phyloP scores from a whole-genome alignment of 1,140 invertebrate species.

The Penaeus japonicus region DNA sequence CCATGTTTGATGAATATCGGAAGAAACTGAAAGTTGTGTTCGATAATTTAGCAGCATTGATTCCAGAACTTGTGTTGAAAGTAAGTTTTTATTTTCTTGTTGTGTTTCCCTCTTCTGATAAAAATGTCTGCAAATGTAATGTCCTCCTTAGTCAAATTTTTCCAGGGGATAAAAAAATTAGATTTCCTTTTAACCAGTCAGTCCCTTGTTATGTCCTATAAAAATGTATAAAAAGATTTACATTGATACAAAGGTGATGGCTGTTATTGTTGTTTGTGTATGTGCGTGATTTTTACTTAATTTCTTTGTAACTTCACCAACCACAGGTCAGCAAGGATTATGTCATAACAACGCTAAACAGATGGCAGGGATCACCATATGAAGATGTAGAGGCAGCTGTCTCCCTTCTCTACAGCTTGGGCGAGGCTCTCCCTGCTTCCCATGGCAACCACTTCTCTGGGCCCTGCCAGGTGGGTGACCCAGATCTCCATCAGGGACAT shows the following conservation, averaged over 20 bases:
- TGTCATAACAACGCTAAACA: conserved; percentile 64
- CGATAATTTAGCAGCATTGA: conserved; percentile 68
- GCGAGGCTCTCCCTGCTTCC: conserved; percentile 67
- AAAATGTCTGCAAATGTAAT: too few species aligned
- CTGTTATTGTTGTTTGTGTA: neutral
- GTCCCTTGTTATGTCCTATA: too few species aligned
- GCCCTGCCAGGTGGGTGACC: conserved; percentile 34
- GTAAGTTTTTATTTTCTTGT: conserved; percentile 37
- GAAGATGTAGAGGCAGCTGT: conserved; percentile 70
- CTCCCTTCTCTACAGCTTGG: conserved; percentile 68
- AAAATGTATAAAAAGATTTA: too few species aligned
- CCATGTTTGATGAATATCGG: conserved; percentile 67
- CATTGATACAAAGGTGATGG: too few species aligned
- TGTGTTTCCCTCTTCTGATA: neutral
- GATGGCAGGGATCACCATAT: conserved; percentile 66
- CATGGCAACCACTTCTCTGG: conserved; percentile 66
- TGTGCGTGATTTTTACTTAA: neutral
- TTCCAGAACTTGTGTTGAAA: conserved; percentile 66
- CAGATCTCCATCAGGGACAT: neutral
- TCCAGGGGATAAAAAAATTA: neutral
- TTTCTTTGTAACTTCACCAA: neutral
- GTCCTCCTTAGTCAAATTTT: neutral
- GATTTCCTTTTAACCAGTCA: neutral
- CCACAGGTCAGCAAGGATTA: conserved; percentile 64
- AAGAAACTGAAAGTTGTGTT: conserved; percentile 70